Conservation (phyloP, 2,888 invertebrate species). For the Amorpha juglandis region DNA sequence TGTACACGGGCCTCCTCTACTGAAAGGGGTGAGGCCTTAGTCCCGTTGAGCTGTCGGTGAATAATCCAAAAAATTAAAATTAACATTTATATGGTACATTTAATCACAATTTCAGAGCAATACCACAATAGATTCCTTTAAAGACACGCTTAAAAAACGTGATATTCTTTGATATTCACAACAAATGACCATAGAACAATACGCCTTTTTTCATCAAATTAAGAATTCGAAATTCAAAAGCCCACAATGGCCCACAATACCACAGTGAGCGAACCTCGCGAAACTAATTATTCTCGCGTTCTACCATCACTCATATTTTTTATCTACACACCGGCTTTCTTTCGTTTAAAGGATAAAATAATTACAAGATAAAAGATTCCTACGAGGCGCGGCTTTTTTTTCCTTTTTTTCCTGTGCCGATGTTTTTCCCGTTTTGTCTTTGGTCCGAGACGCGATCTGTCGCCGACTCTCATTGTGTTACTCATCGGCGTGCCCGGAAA, state of each 20-base stretch:
- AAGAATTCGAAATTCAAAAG: conserved; percentile 51
- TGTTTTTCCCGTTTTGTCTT: conserved; percentile 57
- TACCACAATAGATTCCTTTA: background rate
- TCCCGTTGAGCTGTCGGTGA: too few relatives aligned
- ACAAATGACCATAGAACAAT: conserved; percentile 13
- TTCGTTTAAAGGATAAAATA: conserved; percentile 83
- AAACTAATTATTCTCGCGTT: conserved; percentile 71
- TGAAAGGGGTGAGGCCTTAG: too few relatives aligned
- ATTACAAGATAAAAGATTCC: conserved; percentile 82
- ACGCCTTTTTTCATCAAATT: conserved; percentile 4
- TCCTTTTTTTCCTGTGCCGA: conserved; percentile 49
- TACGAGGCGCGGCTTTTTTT: conserved; percentile 48
- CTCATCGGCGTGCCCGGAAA: conserved; percentile 57
- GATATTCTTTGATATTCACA: background rate
- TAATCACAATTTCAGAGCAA: background rate
- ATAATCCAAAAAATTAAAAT: too few relatives aligned
- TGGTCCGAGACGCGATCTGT: conserved; percentile 71
- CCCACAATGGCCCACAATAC: conserved; percentile 51
- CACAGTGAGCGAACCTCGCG: conserved; percentile 61
- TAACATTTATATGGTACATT: background rate
- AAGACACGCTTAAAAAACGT: background rate
- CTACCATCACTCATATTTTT: conserved; percentile 51
- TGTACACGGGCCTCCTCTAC: too few relatives aligned
- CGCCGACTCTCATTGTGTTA: conserved; percentile 66
- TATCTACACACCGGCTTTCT: conserved; percentile 65